Percentiles rank a stretch among this genome's conserved stretches.
These are phyloP conservation scores for Temnothorax rugatulus DNA, from an alignment of 2,888 invertebrate species.

Conservation along the genomic window DNA sequence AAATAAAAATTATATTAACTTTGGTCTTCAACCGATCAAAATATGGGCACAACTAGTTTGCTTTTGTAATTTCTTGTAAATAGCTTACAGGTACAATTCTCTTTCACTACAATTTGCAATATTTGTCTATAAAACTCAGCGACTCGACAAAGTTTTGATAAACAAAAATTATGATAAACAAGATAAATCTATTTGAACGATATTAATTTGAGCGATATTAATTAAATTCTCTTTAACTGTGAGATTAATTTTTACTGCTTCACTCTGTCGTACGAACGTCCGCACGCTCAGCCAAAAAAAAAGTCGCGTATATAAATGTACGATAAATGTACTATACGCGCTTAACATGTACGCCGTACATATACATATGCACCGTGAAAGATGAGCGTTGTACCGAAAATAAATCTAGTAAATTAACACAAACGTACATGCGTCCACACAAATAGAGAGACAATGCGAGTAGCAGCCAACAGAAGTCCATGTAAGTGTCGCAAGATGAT, in stretches of 20 bases:
- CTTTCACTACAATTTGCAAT: not conserved
- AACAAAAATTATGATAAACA: not conserved
- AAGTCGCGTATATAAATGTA: conserved; percentile 52
- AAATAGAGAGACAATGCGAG: conserved; percentile 32
- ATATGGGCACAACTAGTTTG: not conserved
- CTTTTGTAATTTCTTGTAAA: not conserved
- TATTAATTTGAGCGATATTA: not conserved
- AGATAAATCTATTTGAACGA: not conserved
- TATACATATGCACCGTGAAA: conserved; percentile 52
- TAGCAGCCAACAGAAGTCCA: conserved; percentile 34
- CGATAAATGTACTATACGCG: conserved; percentile 47
- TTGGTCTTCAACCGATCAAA: not conserved
- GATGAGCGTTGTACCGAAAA: conserved; percentile 65
- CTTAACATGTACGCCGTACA: not conserved
- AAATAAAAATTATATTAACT: conserved; percentile 2
- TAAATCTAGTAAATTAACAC: conserved; percentile 56
- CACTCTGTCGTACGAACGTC: conserved; percentile 58
- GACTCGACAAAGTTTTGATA: not conserved
- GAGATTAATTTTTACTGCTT: conserved; percentile 43
- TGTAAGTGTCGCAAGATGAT: conserved; percentile 40
- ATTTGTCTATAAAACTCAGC: not conserved
- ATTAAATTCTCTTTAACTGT: not conserved
- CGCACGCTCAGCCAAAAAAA: conserved; percentile 48
- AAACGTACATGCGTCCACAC: conserved; percentile 3
- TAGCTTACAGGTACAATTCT: not conserved